Conservation (phyloP, 2,888 invertebrate genomes). For the Harpagoxenus sublaevis region DNA sequence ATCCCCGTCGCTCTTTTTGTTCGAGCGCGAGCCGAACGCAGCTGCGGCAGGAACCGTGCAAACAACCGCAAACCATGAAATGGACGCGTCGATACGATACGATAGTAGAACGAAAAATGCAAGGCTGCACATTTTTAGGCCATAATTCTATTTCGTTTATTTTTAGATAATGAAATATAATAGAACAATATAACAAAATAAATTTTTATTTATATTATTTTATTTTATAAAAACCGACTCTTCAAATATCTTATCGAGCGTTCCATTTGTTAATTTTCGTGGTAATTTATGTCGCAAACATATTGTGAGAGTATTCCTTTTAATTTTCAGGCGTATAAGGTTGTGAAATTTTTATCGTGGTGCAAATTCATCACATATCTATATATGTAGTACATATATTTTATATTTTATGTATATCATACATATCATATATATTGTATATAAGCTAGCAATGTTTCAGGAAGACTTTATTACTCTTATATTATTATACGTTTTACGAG, state of each 20-base stretch:
- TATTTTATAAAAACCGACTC: not conserved
- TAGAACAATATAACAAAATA: not conserved
- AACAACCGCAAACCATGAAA: not conserved
- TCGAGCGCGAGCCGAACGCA: conserved; percentile 15
- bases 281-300: not conserved
- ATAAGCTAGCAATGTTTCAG: conserved; percentile 60
- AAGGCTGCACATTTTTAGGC: not conserved
- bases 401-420: not conserved
- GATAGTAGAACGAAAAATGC: not conserved
- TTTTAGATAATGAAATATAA: not conserved
- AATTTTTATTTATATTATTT: not conserved
- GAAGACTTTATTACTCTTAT: conserved; percentile 68
- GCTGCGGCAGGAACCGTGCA: not conserved
- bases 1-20: conserved; percentile 13
- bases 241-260: not conserved
- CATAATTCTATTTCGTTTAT: not conserved
- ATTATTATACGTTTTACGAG: conserved; percentile 66
- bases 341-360: not conserved
- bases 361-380: not conserved
- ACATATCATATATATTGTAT: not conserved
- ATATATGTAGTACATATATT: not conserved
- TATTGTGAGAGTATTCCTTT: not conserved
- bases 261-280: not conserved
- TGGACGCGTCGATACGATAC: not conserved
- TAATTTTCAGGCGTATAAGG: not conserved